A percentile compares a stretch with the other conserved stretches of the same genome.
Evolutionary conservation across 2,113 vertebrate species (phyloP).

Genomic region (Monarcha castaneiventris): DNA sequence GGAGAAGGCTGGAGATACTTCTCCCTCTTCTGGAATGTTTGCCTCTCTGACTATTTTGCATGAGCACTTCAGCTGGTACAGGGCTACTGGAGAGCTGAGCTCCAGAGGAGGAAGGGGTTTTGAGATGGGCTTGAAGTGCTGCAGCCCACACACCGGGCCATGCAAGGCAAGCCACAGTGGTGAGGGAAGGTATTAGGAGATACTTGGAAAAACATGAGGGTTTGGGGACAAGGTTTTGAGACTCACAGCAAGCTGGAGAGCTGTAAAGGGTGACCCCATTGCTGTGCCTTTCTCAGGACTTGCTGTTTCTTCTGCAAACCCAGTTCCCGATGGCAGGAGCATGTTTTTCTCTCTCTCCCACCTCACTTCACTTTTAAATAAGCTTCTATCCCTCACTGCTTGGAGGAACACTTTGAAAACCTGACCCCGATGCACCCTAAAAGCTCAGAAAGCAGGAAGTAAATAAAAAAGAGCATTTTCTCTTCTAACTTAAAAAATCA

Average conservation of each 20-base stretch:
- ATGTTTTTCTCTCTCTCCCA: not conserved
- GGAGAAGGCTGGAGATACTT: not conserved
- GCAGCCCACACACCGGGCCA: not conserved
- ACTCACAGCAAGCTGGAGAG: not conserved
- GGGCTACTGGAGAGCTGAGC: not conserved
- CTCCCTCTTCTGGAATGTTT: not conserved
- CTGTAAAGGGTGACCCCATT: not conserved
- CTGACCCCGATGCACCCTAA: not conserved
- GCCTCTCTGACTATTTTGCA: not conserved
- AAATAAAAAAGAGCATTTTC: conserved; percentile 31
- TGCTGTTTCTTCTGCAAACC: not conserved
- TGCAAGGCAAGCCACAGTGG: fast-evolving
- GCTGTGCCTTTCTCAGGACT: not conserved
- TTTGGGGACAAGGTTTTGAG: not conserved
- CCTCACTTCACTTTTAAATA: not conserved
- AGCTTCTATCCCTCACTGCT: not conserved
- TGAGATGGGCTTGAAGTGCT: not conserved
- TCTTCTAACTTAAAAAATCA: conserved; percentile 8
- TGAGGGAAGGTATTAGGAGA: not conserved
- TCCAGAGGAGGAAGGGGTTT: not conserved
- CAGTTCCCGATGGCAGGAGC: not conserved
- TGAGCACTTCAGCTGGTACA: not conserved
- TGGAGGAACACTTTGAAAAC: conserved; percentile 9
- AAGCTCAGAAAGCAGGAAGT: conserved; percentile 30
- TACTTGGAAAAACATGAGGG: not conserved